Evolutionary conservation across 2,797 vertebrate genomes (phyloP), one percentile per base, ranked within the genome.

Genomic region (Hozukius guyotensis): DNA sequence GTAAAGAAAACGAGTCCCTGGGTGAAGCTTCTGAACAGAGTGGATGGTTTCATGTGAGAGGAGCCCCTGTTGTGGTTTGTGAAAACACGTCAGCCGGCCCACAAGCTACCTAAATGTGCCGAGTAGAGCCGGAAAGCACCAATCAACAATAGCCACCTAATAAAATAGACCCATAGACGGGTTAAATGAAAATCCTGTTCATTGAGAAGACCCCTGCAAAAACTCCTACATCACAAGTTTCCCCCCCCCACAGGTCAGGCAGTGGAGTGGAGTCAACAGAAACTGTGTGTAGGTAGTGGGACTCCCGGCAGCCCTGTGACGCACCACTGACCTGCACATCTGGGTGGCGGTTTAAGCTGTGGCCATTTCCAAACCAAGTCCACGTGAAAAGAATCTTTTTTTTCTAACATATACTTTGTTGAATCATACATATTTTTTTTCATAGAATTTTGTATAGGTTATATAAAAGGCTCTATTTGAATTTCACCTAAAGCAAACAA

Each of bases 401-500:
- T 77, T 63, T 53, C 65, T 36, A 59, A 84, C 84, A 86, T 88
- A 89, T 80, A 81, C 80, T 83, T 89, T 92, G 79, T 88, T 90
- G 84, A 89, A 88, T 91, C 79, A 85, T 87, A 92, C 85, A 82
- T 76, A 79, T 82, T 81, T 81, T 86, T 85, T 84, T 83, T 76
- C 70, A 93, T 93, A 93, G 81, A 93, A 65, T 89, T 92, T 89
- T 89, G 70, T 92, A 88, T 86, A 92, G 87, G 78, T 88, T 85
- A 93, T 93, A 93, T 93, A 93, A 95, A 95, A 94, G 85, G 84
- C 88, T 94, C 89, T 87, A 89, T 90, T 75, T 82, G 73, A 90
- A 82, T 89, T 85, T 83, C 81, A 89, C 68, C 83, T 89, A 93
- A 92, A 94, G 87, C 89, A 91, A 89, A 92, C 83, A 87, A 91